Conservation (phyloP, 2,113 vertebrate genomes). For the Scortum barcoo region DNA sequence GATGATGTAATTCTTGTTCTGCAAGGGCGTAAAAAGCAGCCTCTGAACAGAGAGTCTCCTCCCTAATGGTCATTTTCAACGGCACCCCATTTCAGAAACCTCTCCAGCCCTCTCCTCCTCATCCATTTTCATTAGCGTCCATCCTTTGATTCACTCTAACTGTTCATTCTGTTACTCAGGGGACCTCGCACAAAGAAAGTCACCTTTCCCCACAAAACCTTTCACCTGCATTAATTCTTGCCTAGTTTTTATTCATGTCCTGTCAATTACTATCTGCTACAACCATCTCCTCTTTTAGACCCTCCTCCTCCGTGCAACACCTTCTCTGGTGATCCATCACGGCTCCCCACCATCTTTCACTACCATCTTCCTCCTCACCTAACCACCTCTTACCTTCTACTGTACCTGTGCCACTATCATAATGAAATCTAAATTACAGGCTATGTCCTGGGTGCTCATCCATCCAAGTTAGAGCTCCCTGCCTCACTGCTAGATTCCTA, state of each 20-base stretch:
- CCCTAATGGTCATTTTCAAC: constrained; percentile 19
- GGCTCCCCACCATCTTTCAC: constrained; percentile 15
- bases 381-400: constrained; percentile 45
- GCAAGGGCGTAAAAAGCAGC: not conserved
- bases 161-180: not conserved
- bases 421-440: constrained; percentile 81
- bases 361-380: constrained; percentile 31
- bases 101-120: not conserved
- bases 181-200: not conserved
- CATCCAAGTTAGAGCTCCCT: constrained; percentile 44
- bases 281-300: constrained; percentile 33
- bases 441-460: constrained; percentile 60
- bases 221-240: not conserved
- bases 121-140: constrained; percentile 25
- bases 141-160: constrained; percentile 35
- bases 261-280: constrained; percentile 43
- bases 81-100: constrained; percentile 9
- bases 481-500: constrained; percentile 21
- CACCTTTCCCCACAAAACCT: not conserved
- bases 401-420: constrained; percentile 71
- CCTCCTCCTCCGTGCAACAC: not conserved
- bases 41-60: not conserved
- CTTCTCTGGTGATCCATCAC: constrained; percentile 54
- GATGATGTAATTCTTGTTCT: constrained; percentile 26
- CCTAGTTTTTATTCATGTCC: constrained; percentile 15